Conservation (phyloP, 2,113 vertebrate genomes). For the Propithecus coquereli region DNA sequence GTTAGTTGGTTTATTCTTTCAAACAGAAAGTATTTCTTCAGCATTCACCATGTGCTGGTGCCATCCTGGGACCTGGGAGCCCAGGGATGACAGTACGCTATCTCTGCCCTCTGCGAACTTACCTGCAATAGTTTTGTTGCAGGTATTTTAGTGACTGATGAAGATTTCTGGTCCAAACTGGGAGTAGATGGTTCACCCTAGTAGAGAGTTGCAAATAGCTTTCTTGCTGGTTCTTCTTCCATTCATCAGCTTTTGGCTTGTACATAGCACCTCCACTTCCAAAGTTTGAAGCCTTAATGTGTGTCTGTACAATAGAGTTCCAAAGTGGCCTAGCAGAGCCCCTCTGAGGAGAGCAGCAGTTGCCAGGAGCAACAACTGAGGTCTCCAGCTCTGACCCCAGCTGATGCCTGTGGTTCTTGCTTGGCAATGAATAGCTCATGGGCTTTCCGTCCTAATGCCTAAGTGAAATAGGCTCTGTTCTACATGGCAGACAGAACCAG, state of each 20-base stretch:
- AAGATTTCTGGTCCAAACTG: background rate
- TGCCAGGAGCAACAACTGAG: background rate
- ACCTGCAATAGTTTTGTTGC: background rate
- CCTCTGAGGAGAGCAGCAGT: background rate
- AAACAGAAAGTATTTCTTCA: background rate
- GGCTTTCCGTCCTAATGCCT: background rate
- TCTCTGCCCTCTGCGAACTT: background rate
- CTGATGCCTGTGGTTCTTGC: background rate
- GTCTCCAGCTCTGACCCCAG: background rate
- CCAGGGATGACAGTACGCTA: no score
- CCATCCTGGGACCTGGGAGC: background rate
- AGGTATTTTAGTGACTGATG: background rate
- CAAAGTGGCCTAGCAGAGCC: background rate
- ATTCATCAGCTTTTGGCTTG: background rate
- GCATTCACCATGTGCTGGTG: background rate
- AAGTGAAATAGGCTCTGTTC: background rate
- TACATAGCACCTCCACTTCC: background rate
- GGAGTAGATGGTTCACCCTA: background rate
- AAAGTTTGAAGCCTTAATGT: background rate
- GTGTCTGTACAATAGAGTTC: background rate
- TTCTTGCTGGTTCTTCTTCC: background rate
- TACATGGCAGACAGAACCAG: background rate
- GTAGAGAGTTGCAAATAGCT: background rate
- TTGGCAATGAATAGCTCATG: background rate
- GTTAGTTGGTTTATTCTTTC: background rate